Evolutionary conservation across 2,888 invertebrate species (phyloP).

Genomic region (Cosmia trapezina): DNA sequence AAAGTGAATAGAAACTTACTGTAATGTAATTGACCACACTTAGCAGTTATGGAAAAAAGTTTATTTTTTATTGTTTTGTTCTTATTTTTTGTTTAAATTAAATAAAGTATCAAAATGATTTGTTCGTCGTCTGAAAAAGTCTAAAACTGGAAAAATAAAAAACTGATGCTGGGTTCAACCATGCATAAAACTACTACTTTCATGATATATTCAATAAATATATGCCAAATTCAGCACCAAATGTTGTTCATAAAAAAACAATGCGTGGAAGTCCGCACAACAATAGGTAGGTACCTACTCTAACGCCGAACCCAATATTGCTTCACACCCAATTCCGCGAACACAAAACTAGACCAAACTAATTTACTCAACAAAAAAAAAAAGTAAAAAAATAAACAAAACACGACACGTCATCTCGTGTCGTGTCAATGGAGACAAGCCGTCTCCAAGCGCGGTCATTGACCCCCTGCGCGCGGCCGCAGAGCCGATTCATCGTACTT

Average conservation of each 20-base stretch:
- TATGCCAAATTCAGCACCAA: no score
- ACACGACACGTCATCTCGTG: constrained; percentile 54
- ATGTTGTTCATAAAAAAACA: no score
- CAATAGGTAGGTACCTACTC: no score
- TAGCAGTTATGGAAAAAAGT: not conserved
- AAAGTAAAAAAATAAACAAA: constrained; percentile 25
- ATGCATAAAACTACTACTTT: no score
- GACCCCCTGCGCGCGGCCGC: constrained; percentile 65
- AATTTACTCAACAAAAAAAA: constrained; percentile 30
- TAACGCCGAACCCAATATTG: constrained; percentile 5
- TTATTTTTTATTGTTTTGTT: no score
- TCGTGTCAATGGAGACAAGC: constrained; percentile 64
- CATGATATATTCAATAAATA: no score
- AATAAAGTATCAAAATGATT: not conserved
- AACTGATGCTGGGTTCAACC: no score
- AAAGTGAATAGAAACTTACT: not conserved
- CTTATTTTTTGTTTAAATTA: not conserved
- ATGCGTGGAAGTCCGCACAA: no score
- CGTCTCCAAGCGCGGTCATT: constrained; percentile 69
- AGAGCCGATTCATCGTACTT: constrained; percentile 63
- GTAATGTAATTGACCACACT: not conserved
- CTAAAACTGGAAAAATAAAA: no score
- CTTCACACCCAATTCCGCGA: constrained; percentile 26
- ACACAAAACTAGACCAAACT: constrained; percentile 18
- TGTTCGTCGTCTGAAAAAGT: not conserved